Conservation (phyloP, 2,888 invertebrate species). For the Sarcophaga carnaria region DNA sequence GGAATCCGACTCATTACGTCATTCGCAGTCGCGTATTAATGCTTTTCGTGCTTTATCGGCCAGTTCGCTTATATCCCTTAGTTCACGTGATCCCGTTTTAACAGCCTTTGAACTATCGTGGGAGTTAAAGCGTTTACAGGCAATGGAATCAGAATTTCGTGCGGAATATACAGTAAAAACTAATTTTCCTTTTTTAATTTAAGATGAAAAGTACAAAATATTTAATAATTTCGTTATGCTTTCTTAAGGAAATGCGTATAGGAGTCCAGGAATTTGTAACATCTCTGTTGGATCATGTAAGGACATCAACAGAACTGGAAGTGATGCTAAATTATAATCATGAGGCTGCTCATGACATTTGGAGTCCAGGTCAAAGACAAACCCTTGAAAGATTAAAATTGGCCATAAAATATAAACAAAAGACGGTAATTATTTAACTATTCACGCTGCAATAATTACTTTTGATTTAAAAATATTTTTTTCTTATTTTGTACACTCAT, state of each 20-base stretch:
- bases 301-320: slow-evolving; percentile 96
- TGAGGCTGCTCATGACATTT: slow-evolving; percentile 86
- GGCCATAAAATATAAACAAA: slow-evolving; percentile 98
- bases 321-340: slow-evolving; percentile 97
- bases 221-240: neutral
- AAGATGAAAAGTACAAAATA: neutral
- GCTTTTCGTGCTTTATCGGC: slow-evolving; percentile 95
- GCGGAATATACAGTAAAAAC: slow-evolving; percentile 91
- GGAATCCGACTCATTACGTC: slow-evolving; percentile 92
- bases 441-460: neutral
- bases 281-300: slow-evolving; percentile 93
- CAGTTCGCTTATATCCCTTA: slow-evolving; percentile 95
- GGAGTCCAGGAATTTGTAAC: slow-evolving; percentile 94
- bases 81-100: slow-evolving; percentile 95
- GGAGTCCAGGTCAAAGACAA: slow-evolving; percentile 94
- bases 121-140: slow-evolving; percentile 93
- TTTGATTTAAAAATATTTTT: too few relatives aligned
- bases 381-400: slow-evolving; percentile 94
- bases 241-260: slow-evolving; percentile 87
- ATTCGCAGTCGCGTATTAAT: slow-evolving; percentile 96
- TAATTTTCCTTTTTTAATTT: neutral
- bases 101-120: slow-evolving; percentile 97
- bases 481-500: neutral
- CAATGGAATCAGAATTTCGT: slow-evolving; percentile 97
- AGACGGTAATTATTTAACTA: slow-evolving; percentile 86